Evolutionary conservation across 2,888 invertebrate genomes (phyloP).

Genomic region (Yponomeuta cagnagella): DNA sequence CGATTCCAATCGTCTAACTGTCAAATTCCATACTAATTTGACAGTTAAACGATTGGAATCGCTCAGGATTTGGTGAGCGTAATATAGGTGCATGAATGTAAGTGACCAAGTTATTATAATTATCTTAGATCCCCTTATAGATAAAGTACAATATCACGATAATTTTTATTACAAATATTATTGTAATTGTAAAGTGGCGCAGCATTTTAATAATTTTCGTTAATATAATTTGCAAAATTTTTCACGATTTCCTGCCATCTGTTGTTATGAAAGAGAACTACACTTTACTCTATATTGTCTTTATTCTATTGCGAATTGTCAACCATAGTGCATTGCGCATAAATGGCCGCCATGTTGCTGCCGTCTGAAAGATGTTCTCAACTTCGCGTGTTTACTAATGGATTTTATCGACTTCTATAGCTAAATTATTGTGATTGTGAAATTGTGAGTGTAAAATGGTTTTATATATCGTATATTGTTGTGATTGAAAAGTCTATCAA

Average conservation of each 20-base stretch:
- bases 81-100: too few relatives aligned
- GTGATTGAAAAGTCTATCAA: slow-evolving; percentile 70
- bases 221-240: background rate
- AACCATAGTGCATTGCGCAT: slow-evolving; percentile 77
- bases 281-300: slow-evolving; percentile 53
- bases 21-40: too few relatives aligned
- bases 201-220: too few relatives aligned
- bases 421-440: slow-evolving; percentile 72
- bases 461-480: slow-evolving; percentile 66
- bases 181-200: too few relatives aligned
- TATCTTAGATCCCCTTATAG: background rate
- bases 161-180: too few relatives aligned
- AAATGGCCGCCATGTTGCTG: slow-evolving; percentile 78
- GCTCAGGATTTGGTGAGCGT: too few relatives aligned
- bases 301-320: slow-evolving; percentile 72
- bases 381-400: slow-evolving; percentile 76
- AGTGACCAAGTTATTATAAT: background rate
- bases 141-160: too few relatives aligned
- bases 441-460: slow-evolving; percentile 75
- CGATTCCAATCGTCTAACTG: too few relatives aligned
- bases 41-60: too few relatives aligned
- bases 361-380: slow-evolving; percentile 76
- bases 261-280: slow-evolving; percentile 32
- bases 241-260: slow-evolving; percentile 35
- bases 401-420: slow-evolving; percentile 68